phyloP scores from a whole-genome alignment of 2,797 vertebrate genomes.

The Brachymystax lenok region DNA sequence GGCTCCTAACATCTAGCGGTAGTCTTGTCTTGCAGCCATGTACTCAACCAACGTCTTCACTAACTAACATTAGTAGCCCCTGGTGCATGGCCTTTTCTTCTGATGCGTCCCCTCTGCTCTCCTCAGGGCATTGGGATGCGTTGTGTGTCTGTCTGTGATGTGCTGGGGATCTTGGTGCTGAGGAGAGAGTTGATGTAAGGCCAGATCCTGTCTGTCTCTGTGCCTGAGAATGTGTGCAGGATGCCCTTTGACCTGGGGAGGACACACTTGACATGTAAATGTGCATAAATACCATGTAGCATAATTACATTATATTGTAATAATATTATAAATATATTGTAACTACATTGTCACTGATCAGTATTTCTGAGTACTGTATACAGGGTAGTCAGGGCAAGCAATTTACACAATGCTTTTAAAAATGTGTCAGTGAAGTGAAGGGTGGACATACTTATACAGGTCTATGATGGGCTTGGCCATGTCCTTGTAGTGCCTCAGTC shows the following conservation, averaged over 20 bases:
- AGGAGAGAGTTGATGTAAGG: slow-evolving; percentile 91
- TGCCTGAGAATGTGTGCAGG: slow-evolving; percentile 92
- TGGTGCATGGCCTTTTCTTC: background rate
- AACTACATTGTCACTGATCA: background rate
- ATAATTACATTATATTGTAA: background rate
- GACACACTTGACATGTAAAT: background rate
- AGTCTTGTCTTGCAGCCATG: background rate
- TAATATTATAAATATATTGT: background rate
- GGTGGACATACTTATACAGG: slow-evolving; percentile 87
- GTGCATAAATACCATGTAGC: background rate
- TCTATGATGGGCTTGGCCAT: too few species aligned
- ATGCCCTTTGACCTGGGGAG: slow-evolving; percentile 84
- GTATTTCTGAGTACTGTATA: background rate
- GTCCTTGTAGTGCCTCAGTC: slow-evolving; percentile 73
- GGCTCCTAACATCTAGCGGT: background rate
- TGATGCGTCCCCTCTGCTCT: background rate
- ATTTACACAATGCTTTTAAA: background rate
- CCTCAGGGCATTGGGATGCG: slow-evolving; percentile 63
- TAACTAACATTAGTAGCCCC: background rate
- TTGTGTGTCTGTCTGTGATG: slow-evolving; percentile 63
- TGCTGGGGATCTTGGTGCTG: slow-evolving; percentile 80
- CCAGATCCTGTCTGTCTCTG: slow-evolving; percentile 95
- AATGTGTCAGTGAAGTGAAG: background rate
- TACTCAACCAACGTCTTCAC: too few species aligned
- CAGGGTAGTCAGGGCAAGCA: background rate